These are phyloP conservation scores for Trachelus iudaicus DNA, from an alignment of 2,888 invertebrate species.

Conservation along the genomic window DNA sequence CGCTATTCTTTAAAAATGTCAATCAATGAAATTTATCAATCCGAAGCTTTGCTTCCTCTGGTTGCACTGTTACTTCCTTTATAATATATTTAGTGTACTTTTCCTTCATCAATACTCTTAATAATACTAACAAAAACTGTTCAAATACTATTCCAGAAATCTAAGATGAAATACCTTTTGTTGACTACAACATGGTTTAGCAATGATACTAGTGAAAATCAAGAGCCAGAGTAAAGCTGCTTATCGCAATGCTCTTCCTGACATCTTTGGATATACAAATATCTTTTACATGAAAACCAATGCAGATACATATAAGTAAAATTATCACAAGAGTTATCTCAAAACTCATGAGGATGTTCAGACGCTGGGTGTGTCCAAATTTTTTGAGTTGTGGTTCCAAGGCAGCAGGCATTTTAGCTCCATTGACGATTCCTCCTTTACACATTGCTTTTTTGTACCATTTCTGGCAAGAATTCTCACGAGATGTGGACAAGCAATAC, in stretches of 20 bases:
- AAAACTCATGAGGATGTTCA: conserved; percentile 24
- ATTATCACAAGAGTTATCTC: not conserved
- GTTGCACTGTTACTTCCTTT: not conserved
- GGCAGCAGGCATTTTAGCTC: conserved; percentile 57
- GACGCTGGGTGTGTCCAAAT: conserved; percentile 48
- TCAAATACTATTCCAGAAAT: not conserved
- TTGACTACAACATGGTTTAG: not conserved
- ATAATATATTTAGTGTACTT: not conserved
- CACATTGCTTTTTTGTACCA: conserved; percentile 73
- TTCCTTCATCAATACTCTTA: not conserved
- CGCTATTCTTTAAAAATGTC: not conserved
- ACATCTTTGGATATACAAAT: not conserved
- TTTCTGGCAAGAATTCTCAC: conserved; percentile 77
- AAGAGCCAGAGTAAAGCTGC: not conserved
- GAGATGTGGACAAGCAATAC: conserved; percentile 72
- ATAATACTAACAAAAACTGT: not conserved
- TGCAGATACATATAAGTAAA: not conserved
- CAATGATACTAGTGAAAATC: not conserved
- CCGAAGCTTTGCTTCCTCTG: not conserved
- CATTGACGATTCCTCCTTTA: conserved; percentile 69
- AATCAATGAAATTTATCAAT: too few relatives aligned
- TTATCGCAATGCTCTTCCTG: not conserved
- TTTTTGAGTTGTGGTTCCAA: conserved; percentile 55
- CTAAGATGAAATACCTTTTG: not conserved
- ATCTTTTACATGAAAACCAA: not conserved